Evolutionary conservation across 2,797 vertebrate genomes (phyloP).

Genomic region (Chloroceryle amazona): DNA sequence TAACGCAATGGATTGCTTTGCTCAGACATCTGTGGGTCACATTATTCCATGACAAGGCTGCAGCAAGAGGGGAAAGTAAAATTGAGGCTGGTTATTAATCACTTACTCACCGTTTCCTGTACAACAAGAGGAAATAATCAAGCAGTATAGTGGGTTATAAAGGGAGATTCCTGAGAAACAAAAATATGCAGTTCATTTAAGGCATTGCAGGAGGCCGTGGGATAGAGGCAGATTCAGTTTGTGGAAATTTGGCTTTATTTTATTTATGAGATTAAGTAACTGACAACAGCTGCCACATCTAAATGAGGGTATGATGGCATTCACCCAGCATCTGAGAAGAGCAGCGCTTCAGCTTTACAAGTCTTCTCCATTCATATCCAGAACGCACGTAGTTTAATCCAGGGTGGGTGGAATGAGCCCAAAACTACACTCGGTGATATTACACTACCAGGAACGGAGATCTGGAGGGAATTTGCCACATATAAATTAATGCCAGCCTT

Average conservation of each 20-base stretch:
- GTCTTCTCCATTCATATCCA: conserved; percentile 27
- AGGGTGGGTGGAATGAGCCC: background rate
- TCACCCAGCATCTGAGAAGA: conserved; percentile 58
- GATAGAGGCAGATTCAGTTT: background rate
- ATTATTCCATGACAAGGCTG: conserved; percentile 74
- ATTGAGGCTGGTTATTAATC: conserved; percentile 81
- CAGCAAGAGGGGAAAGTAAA: conserved; percentile 77
- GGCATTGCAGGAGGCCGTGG: conserved; percentile 21
- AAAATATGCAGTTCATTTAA: conserved; percentile 63
- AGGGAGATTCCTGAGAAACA: conserved; percentile 69
- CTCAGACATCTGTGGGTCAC: conserved; percentile 80
- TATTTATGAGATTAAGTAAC: conserved; percentile 67
- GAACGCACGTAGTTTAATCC: background rate
- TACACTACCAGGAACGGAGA: background rate
- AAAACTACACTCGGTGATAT: conserved; percentile 9
- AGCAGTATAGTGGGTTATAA: conserved; percentile 60
- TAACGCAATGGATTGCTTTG: conserved; percentile 71
- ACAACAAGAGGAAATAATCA: conserved; percentile 70
- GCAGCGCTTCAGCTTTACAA: conserved; percentile 23
- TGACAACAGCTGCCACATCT: conserved; percentile 63
- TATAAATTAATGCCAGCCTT: conserved; percentile 44
- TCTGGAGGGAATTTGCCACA: conserved; percentile 32
- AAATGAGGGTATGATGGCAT: conserved; percentile 50
- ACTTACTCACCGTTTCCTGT: conserved; percentile 76
- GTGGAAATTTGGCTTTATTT: conserved; percentile 59